Percentiles rank a stretch among this genome's conserved stretches.
phyloP scores from a whole-genome alignment of 2,113 vertebrate genomes.

The Tiliqua scincoides region DNA sequence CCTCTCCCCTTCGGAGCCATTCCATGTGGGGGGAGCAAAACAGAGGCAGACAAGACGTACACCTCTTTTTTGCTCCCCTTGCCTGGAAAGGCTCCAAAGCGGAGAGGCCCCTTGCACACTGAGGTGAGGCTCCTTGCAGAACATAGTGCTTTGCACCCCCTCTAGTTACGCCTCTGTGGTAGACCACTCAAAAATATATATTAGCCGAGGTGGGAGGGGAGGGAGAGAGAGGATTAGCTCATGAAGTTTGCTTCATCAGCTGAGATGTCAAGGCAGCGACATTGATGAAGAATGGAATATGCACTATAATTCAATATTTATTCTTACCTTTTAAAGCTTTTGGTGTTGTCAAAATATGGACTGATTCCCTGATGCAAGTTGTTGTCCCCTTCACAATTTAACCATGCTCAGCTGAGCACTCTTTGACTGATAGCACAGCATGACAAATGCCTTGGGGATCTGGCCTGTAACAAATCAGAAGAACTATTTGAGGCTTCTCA shows the following conservation, averaged over 20 bases:
- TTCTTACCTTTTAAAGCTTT: conserved; percentile 12
- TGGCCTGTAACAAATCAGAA: conserved; percentile 38
- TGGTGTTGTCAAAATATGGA: conserved; percentile 29
- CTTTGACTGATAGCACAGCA: conserved; percentile 16
- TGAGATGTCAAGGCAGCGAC: background rate
- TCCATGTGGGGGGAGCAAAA: too few species aligned
- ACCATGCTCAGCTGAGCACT: conserved; percentile 42
- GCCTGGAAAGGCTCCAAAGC: too few species aligned
- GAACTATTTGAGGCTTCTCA: conserved; percentile 27
- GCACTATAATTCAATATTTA: conserved; percentile 16
- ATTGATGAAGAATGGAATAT: background rate
- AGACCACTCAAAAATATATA: too few species aligned
- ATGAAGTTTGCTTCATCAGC: background rate
- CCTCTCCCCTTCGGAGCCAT: too few species aligned
- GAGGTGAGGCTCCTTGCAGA: too few species aligned
- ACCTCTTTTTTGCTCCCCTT: too few species aligned
- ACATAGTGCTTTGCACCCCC: too few species aligned
- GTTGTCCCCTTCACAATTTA: background rate
- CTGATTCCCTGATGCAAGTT: conserved; percentile 18
- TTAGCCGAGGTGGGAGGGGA: too few species aligned
- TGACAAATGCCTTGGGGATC: conserved; percentile 30
- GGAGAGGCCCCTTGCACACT: too few species aligned
- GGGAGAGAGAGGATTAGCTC: too few species aligned
- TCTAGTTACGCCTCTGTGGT: too few species aligned
- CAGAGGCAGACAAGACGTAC: too few species aligned